Evolutionary conservation across 2,888 invertebrate species (phyloP).

Genomic region (Euzetes globulus): DNA sequence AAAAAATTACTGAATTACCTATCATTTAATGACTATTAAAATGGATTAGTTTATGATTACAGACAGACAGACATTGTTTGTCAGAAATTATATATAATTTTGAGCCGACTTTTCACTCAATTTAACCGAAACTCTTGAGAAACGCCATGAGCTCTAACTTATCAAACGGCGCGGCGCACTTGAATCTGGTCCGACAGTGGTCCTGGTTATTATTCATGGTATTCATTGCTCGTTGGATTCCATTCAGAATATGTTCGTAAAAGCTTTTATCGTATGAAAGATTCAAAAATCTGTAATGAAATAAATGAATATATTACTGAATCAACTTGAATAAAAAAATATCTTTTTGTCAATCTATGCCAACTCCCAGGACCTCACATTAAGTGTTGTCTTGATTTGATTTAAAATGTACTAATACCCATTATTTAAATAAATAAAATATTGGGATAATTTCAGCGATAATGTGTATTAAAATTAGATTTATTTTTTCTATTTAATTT

Average conservation of each 20-base stretch:
- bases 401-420: no score
- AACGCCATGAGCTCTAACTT: neutral
- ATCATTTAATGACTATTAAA: neutral
- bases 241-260: conserved; percentile 10
- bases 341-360: no score
- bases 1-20: neutral
- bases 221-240: neutral
- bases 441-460: no score
- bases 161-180: neutral
- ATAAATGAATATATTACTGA: neutral
- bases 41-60: neutral
- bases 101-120: neutral
- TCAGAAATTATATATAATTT: neutral
- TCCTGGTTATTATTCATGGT: neutral
- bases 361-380: no score
- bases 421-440: no score
- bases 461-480: no score
- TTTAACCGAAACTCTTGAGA: neutral
- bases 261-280: neutral
- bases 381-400: no score
- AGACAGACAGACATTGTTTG: neutral
- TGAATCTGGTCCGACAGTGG: neutral
- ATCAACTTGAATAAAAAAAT: no score
- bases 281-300: neutral
- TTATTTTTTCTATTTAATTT: no score